Evolutionary conservation across 2,113 vertebrate genomes (phyloP), one percentile per base, ranked within the genome.

Genomic region (Eonycteris spelaea): DNA sequence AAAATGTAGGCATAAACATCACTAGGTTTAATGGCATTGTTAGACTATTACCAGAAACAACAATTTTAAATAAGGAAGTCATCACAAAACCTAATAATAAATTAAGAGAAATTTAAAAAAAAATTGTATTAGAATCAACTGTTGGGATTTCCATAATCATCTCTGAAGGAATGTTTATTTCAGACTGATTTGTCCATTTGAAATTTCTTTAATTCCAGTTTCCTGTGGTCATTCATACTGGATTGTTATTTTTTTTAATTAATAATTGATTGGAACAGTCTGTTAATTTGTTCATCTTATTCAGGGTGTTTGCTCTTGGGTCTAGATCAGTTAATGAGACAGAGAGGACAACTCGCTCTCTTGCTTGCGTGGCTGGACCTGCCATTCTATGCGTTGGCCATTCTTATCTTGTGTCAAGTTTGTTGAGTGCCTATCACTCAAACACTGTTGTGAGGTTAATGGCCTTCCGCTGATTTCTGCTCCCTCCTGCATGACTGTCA

Each of bases 391-490:
- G 40, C 40, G 43, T 14, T 74, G 79, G 4, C 19, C 67, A 0
- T 92, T 80, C 38, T 83, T 55, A 74, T 68, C 57, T 91, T 86
- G 79, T 90, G 38, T 90, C 63, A 90, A 19, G 38, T 57, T 57
- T 95, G 67, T 19, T 73, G 53, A 94, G 77, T 73, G 43, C 15
- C 18, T 59, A 4, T 87, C 70, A 61, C n/a, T 97, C 84, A 83
- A 70, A 86, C 51, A 51, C 89, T 79, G 11, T 74, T 90, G 84
- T 84, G 84, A 77, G 59, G 84, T 84, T 86, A 94, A 82, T 85
- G 90, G 38, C 59, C 63, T 95, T 93, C 51, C 1, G 3, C 45
- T 77, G 74, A 70, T 45, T 84, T 71, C 57, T 70, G 63, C 7
- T n/a, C 55, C 16, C 43, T 57, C 35, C 9, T 53, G 33, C 38